phyloP scores from a whole-genome alignment of 2,113 vertebrate species.

The Phrynosoma blainvillii region DNA sequence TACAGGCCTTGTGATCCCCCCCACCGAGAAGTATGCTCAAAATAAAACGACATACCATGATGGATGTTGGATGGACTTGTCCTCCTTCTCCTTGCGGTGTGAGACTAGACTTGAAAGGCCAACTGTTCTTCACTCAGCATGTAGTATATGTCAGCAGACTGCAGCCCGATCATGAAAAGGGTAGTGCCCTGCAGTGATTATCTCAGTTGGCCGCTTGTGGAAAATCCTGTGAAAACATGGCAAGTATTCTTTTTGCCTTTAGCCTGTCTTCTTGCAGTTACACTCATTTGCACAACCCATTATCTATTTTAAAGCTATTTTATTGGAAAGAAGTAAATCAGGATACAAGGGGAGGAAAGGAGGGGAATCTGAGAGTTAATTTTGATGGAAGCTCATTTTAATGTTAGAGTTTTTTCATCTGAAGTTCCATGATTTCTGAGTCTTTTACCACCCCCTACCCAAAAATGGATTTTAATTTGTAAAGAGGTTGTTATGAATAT shows the following conservation, averaged over 20 bases:
- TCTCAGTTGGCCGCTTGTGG: neutral
- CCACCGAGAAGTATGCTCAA: neutral
- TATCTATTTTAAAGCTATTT: neutral
- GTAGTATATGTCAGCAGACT: slow-evolving; percentile 13
- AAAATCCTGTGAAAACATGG: slow-evolving; percentile 12
- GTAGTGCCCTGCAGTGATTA: neutral
- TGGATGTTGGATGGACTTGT: neutral
- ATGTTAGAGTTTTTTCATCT: slow-evolving; percentile 15
- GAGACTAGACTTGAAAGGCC: slow-evolving; percentile 26
- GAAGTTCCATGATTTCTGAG: neutral
- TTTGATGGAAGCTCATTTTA: slow-evolving; percentile 2
- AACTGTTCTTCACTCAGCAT: neutral
- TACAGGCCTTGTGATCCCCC: neutral
- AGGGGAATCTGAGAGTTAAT: neutral
- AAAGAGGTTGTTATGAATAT: slow-evolving; percentile 4
- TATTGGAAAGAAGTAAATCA: neutral
- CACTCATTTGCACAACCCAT: neutral
- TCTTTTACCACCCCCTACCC: neutral
- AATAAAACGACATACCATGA: neutral
- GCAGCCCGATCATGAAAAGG: neutral
- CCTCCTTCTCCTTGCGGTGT: neutral
- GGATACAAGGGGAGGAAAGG: slow-evolving; percentile 2
- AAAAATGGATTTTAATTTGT: neutral
- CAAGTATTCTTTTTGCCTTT: slow-evolving; percentile 12
- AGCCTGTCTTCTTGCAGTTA: slow-evolving; percentile 4